Conservation (phyloP, 2,888 invertebrate genomes). For the Epsilonema sp. region DNA sequence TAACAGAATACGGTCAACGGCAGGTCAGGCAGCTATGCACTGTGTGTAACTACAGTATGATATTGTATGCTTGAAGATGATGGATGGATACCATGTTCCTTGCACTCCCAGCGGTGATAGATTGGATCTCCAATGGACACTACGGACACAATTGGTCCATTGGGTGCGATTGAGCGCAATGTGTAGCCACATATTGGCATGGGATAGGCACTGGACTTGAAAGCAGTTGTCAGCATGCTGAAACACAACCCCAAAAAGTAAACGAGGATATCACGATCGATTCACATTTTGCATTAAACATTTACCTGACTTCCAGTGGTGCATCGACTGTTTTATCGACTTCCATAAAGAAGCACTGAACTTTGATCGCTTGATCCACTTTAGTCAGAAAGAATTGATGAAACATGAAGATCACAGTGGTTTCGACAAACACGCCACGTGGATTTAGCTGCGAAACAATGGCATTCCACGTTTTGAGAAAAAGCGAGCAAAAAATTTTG, state of each 20-base stretch:
- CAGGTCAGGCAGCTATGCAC: background rate
- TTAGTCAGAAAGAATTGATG: conserved; percentile 26
- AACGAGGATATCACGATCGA: background rate
- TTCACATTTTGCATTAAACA: background rate
- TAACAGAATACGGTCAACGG: background rate
- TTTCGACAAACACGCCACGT: conserved; percentile 25
- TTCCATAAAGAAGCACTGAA: conserved; percentile 29
- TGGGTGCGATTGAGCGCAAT: conserved; percentile 19
- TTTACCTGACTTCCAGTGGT: conserved; percentile 25
- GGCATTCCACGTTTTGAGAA: background rate
- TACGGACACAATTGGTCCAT: conserved; percentile 23
- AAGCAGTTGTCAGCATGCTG: conserved; percentile 27
- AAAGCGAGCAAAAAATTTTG: too few species aligned
- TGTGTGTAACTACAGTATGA: too few species aligned
- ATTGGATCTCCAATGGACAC: conserved; percentile 21
- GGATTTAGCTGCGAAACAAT: conserved; percentile 19
- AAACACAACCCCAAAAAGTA: conserved; percentile 1
- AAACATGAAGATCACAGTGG: conserved; percentile 26
- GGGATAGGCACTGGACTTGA: conserved; percentile 23
- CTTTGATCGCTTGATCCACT: conserved; percentile 27
- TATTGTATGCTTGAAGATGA: too few species aligned
- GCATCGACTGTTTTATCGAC: conserved; percentile 25
- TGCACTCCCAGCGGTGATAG: conserved; percentile 25
- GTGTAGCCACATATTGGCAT: conserved; percentile 27
- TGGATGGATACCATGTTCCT: conserved; percentile 17